A percentile compares a stretch with the other conserved stretches of the same genome.
Evolutionary conservation across 2,888 invertebrate genomes (phyloP).

Genomic region (Dicycla oo): DNA sequence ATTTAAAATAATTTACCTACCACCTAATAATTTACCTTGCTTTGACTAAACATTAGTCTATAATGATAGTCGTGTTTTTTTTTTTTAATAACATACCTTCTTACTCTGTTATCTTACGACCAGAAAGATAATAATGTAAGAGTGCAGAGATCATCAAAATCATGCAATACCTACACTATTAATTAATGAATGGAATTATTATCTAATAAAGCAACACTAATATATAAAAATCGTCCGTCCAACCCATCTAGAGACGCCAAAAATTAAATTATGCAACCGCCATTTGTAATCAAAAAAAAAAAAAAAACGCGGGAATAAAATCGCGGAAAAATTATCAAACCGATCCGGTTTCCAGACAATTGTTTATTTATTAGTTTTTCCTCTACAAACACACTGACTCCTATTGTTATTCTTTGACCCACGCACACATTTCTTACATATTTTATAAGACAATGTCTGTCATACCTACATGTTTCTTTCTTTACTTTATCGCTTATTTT

Average conservation of each 20-base stretch:
- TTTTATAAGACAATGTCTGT: constrained; percentile 38
- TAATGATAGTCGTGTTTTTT: neutral
- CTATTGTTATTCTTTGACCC: constrained; percentile 65
- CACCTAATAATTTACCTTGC: no score
- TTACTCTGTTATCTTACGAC: neutral
- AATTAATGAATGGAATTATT: constrained; percentile 15
- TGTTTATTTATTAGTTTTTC: constrained; percentile 27
- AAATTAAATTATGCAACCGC: constrained; percentile 31
- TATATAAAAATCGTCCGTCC: constrained; percentile 18
- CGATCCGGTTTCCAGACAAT: constrained; percentile 40
- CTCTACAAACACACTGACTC: constrained; percentile 53
- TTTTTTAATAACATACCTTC: neutral
- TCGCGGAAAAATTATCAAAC: constrained; percentile 37
- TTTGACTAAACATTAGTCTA: constrained; percentile 10
- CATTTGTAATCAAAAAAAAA: constrained; percentile 14
- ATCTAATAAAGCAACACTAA: no score
- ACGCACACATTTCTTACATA: constrained; percentile 51
- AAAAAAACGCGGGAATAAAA: constrained; percentile 8
- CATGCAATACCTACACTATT: neutral
- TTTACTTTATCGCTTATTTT: constrained; percentile 46
- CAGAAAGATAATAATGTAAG: neutral
- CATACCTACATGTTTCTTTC: constrained; percentile 39
- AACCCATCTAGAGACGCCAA: constrained; percentile 16
- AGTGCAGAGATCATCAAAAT: constrained; percentile 9
- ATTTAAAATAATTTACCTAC: constrained; percentile 29